Evolutionary conservation across 2,797 vertebrate species (phyloP).

Genomic region (Peromyscus eremicus): DNA sequence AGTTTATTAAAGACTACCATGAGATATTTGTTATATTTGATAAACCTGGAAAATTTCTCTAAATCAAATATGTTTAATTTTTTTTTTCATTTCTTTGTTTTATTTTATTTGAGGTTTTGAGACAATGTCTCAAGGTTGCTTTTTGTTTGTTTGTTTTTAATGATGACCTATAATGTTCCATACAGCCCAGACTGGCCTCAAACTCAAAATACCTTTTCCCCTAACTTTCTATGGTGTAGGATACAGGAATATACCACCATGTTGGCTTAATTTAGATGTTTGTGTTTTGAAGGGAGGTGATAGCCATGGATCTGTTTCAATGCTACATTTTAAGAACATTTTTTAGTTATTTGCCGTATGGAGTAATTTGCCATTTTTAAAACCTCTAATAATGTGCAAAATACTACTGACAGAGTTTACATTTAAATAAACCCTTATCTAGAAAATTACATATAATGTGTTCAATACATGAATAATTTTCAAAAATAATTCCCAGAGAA

Average conservation of each 20-base stretch:
- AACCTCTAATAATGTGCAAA: neutral
- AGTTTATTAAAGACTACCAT: neutral
- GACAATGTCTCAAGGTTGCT: neutral
- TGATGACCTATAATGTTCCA: neutral
- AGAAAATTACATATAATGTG: neutral
- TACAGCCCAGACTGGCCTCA: neutral
- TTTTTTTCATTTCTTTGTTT: neutral
- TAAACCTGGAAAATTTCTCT: neutral
- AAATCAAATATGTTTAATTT: neutral
- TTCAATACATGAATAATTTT: neutral
- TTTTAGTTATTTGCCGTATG: neutral
- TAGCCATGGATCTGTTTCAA: neutral
- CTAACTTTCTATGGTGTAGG: neutral
- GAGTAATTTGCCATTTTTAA: neutral
- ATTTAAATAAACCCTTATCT: constrained; percentile 21
- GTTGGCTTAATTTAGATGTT: neutral
- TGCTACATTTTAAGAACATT: neutral
- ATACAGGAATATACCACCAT: neutral
- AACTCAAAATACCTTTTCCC: neutral
- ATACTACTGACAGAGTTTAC: neutral
- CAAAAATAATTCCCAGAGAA: neutral
- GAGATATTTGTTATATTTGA: neutral
- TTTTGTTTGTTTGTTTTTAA: neutral
- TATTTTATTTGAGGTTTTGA: neutral
- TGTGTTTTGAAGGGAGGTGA: neutral